Evolutionary conservation across 2,113 vertebrate species (phyloP), one percentile per base, ranked within the genome.

Genomic region (Protomyctophum bolini): DNA sequence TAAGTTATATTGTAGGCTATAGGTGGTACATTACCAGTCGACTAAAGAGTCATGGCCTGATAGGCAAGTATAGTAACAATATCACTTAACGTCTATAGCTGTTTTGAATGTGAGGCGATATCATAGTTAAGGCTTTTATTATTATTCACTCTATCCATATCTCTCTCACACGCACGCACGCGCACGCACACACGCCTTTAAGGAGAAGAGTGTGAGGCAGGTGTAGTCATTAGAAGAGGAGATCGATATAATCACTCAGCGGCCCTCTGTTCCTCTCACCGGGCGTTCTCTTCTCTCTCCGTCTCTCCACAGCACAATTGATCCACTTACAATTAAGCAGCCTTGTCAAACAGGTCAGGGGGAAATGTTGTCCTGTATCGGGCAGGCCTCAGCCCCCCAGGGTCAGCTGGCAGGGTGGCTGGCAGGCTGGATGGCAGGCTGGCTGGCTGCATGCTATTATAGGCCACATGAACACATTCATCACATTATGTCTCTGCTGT

Each of bases 291-390:
- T 80, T 61, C 77, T 80, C 52, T 75, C 78, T 3, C 66, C 76
- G 64, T 85, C 61, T 80, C 77, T 72, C 81, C 74, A 83, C 83
- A 80, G 82, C 83, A 50, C 66, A 46, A 89, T 90, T 89, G 88
- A 92, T 92, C 86, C 80, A 69, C 85, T 79, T 63, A 74, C 81
- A 88, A 83, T 87, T 86, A 84, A 77, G 74, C 82, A 49, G 73
- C 55, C 88, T 88, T 89, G 88, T 89, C 83, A 66, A 87, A 89
- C 87, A 88, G 72, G 75, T 79, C 74, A 70, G 86, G 79, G 33
- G 81, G 89, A 85, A 89, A 83, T 76, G 83, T 88, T 84, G 82
- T 72, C 64, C 74, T 60, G 59, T 64, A 55, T 67, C 59, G 8
- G 79, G 62, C 70, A 7, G 79, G 63, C 70, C 41, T 70, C 73